These are phyloP conservation scores for Artemisiospiza belli DNA, from an alignment of 2,113 vertebrate genomes.

Conservation along the genomic window DNA sequence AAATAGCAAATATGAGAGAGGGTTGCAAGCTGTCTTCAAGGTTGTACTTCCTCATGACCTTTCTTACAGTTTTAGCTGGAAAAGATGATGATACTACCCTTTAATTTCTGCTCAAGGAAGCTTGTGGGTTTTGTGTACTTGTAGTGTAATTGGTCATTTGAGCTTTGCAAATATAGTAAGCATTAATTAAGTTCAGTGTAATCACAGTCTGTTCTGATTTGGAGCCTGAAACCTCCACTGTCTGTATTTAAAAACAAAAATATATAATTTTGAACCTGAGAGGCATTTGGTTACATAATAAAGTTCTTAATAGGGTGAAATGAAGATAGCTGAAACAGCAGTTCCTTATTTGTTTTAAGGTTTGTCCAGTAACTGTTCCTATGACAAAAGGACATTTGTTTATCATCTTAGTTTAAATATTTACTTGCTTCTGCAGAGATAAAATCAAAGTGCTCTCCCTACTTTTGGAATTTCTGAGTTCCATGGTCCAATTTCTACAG, in stretches of 20 bases:
- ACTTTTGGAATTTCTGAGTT: background rate
- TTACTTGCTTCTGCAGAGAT: background rate
- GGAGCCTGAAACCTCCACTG: background rate
- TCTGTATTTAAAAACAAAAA: background rate
- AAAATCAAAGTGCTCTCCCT: background rate
- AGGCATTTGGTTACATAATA: background rate
- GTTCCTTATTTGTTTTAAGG: background rate
- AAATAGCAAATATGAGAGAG: background rate
- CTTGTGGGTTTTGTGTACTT: background rate
- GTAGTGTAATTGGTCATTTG: background rate
- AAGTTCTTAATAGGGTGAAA: background rate
- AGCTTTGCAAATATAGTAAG: background rate
- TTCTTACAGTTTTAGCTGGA: background rate
- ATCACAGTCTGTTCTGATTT: background rate
- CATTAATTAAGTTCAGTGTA: background rate
- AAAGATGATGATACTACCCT: background rate
- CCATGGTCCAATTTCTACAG: accelerated
- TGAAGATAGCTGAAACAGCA: background rate
- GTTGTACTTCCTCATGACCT: background rate
- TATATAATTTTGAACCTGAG: background rate
- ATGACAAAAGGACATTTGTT: background rate
- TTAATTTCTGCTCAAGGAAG: background rate
- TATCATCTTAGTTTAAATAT: background rate
- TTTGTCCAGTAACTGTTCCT: background rate
- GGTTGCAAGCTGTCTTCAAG: background rate